A percentile compares a stretch with the other conserved stretches of the same genome.
Conservation (phyloP, 2,113 vertebrate genomes). For the Enhydra lutris region DNA sequence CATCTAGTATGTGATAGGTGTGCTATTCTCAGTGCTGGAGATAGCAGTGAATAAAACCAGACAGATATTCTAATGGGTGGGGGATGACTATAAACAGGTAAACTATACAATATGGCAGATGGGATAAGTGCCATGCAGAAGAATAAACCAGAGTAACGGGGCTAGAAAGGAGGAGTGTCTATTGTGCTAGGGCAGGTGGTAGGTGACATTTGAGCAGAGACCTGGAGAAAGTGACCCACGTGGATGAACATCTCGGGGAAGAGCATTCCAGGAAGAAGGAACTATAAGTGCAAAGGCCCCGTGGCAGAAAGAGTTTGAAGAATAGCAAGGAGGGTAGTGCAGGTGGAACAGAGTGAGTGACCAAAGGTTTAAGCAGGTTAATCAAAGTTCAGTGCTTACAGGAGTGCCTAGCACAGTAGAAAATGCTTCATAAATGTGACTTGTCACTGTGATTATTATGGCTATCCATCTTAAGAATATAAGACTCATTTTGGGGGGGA, state of each 20-base stretch:
- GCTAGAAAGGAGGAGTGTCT: not conserved
- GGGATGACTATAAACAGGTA: not conserved
- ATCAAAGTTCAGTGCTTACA: not conserved
- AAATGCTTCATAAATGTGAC: not conserved
- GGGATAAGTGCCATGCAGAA: not conserved
- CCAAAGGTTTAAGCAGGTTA: not conserved
- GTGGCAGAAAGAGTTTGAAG: not conserved
- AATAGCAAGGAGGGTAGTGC: not conserved
- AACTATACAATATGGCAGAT: not conserved
- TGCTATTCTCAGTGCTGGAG: not conserved
- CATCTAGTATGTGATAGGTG: not conserved
- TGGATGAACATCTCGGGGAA: not conserved
- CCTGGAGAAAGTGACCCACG: not conserved
- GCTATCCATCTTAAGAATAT: not conserved
- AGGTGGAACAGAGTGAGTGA: not conserved
- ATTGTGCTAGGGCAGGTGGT: not conserved
- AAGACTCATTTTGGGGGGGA: not conserved
- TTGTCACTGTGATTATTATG: not conserved
- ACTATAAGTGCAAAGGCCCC: not conserved
- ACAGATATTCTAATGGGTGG: not conserved
- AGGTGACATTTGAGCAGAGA: not conserved
- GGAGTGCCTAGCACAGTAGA: not conserved
- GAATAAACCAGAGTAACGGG: not conserved
- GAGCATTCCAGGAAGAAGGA: not conserved
- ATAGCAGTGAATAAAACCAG: not conserved